phyloP scores from a whole-genome alignment of 2,888 invertebrate species.

The Mayetiola destructor region DNA sequence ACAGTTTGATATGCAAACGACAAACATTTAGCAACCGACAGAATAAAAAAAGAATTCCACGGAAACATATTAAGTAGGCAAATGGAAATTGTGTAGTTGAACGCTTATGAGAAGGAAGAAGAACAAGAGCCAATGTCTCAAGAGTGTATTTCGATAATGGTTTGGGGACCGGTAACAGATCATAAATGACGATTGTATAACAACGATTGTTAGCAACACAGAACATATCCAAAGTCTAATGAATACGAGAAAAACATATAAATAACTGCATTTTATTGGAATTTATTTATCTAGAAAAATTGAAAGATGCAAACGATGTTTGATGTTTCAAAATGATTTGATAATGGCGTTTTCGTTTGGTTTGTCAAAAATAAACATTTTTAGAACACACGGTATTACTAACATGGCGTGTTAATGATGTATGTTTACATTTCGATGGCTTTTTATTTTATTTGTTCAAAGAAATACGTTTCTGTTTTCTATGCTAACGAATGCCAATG shows the following conservation, averaged over 20 bases:
- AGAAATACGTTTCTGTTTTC: too few species aligned
- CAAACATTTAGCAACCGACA: constrained; percentile 14
- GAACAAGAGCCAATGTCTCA: not conserved
- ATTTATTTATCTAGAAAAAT: constrained; percentile 9
- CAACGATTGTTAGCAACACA: too few species aligned
- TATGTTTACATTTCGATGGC: too few species aligned
- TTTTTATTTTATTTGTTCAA: too few species aligned
- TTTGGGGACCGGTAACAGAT: not conserved
- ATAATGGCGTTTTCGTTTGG: not conserved
- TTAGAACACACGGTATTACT: too few species aligned
- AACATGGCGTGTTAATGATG: too few species aligned
- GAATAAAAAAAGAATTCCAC: not conserved
- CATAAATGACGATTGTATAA: too few species aligned
- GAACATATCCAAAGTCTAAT: too few species aligned
- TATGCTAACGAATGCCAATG: too few species aligned
- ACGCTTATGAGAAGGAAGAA: not conserved
- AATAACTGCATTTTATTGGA: constrained; percentile 10
- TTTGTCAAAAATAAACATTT: not conserved
- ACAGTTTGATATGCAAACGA: constrained; percentile 17
- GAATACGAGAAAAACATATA: not conserved
- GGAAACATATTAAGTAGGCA: not conserved
- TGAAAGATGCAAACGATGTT: constrained; percentile 1
- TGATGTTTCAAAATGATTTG: constrained; percentile 12
- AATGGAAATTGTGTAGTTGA: too few species aligned
- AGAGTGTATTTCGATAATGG: not conserved